Evolutionary conservation across 1,140 invertebrate genomes (phyloP).

Genomic region (Lethrus apterus): DNA sequence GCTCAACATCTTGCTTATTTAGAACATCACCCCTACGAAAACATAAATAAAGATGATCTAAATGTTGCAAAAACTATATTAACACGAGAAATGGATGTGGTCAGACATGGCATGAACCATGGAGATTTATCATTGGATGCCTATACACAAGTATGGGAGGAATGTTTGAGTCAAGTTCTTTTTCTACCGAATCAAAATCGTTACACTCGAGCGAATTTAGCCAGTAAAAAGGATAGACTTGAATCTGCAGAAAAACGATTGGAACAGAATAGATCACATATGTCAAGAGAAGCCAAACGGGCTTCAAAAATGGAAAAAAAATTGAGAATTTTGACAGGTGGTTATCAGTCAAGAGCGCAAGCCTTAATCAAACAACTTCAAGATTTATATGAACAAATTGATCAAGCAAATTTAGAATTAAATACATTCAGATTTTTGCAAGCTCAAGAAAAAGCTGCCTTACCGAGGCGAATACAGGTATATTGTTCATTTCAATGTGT

Average conservation of each 20-base stretch:
- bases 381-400: constrained; percentile 82
- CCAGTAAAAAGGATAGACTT: constrained; percentile 90
- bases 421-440: constrained; percentile 89
- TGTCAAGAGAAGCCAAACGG: constrained; percentile 91
- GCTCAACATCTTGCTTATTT: constrained; percentile 71
- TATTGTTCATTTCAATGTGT: constrained; percentile 1
- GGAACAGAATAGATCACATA: constrained; percentile 87
- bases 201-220: constrained; percentile 89
- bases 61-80: constrained; percentile 60
- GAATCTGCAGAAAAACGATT: constrained; percentile 89
- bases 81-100: constrained; percentile 77
- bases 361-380: constrained; percentile 84
- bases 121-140: constrained; percentile 86
- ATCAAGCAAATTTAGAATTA: constrained; percentile 80
- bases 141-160: constrained; percentile 95
- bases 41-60: constrained; percentile 63
- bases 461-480: constrained; percentile 70
- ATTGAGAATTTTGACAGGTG: constrained; percentile 86
- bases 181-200: constrained; percentile 39
- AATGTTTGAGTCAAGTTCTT: constrained; percentile 71
- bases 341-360: constrained; percentile 81
- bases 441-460: constrained; percentile 83
- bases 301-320: constrained; percentile 98
- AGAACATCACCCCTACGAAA: constrained; percentile 77
- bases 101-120: constrained; percentile 90